These are phyloP conservation scores for Apomyelois bistriatella DNA, from an alignment of 2,888 invertebrate species.

Conservation along the genomic window DNA sequence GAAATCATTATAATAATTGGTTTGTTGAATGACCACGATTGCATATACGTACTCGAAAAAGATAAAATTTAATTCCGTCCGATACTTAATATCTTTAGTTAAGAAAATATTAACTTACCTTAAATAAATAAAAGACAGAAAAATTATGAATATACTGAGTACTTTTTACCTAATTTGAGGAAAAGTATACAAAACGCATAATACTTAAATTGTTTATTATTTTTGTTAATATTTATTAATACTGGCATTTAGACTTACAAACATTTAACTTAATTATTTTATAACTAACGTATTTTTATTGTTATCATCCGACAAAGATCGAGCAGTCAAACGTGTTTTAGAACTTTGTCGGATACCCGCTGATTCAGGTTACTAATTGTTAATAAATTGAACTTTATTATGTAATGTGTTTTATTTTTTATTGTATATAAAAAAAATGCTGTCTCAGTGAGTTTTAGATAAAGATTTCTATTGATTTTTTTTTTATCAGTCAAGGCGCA, in stretches of 20 bases:
- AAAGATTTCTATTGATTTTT: too few species aligned
- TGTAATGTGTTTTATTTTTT: conserved; percentile 35
- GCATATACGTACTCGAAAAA: neutral
- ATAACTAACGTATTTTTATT: conserved; percentile 69
- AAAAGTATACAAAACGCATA: conserved; percentile 45
- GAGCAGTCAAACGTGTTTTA: conserved; percentile 20
- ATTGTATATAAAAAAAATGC: neutral
- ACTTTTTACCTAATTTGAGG: neutral
- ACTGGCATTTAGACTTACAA: conserved; percentile 51
- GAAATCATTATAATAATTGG: conserved; percentile 5
- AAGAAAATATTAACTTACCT: conserved; percentile 8
- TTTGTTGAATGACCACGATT: neutral
- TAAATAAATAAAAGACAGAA: neutral
- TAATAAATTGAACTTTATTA: conserved; percentile 75
- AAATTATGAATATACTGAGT: neutral
- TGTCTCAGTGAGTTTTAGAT: too few species aligned
- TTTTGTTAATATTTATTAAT: conserved; percentile 76
- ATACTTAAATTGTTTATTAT: conserved; percentile 44
- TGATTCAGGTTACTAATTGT: conserved; percentile 76
- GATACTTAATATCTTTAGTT: conserved; percentile 13
- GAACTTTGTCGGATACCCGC: conserved; percentile 46
- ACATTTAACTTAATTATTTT: conserved; percentile 50
- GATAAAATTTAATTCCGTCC: conserved; percentile 19
- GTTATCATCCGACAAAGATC: conserved; percentile 54
- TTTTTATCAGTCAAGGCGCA: too few species aligned